Evolutionary conservation across 1,140 invertebrate species (phyloP).

Genomic region (Drosophila erecta): DNA sequence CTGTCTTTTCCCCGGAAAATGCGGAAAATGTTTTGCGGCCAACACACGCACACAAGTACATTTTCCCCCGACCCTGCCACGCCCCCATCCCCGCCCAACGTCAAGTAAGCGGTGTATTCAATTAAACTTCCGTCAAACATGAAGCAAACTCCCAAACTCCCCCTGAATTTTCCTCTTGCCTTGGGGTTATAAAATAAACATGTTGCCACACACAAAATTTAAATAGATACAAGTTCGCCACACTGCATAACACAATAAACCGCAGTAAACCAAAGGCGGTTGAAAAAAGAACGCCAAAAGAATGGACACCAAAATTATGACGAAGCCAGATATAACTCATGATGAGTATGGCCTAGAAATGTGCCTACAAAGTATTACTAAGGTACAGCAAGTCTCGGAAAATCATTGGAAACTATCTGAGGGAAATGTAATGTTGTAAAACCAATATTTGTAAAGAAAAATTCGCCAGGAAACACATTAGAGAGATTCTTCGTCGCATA

Average conservation of each 20-base stretch:
- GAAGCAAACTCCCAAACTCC: slow-evolving; percentile 52
- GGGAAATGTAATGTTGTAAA: no score
- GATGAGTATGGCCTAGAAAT: slow-evolving; percentile 2
- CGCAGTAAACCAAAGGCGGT: slow-evolving; percentile 59
- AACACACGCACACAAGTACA: slow-evolving; percentile 58
- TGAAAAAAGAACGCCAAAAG: slow-evolving; percentile 9
- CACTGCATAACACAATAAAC: slow-evolving; percentile 80
- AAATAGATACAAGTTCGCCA: slow-evolving; percentile 84
- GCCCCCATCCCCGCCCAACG: slow-evolving; percentile 1
- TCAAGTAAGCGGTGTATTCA: slow-evolving; percentile 77
- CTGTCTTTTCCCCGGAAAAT: slow-evolving; percentile 25
- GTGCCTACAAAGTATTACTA: neutral
- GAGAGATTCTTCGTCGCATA: neutral
- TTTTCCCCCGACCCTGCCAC: neutral
- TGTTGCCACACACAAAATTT: slow-evolving; percentile 84
- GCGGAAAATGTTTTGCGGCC: slow-evolving; percentile 76
- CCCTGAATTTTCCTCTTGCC: slow-evolving; percentile 37
- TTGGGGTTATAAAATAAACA: slow-evolving; percentile 84
- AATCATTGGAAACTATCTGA: no score
- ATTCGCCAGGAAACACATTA: no score
- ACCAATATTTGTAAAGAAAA: no score
- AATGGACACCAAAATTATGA: slow-evolving; percentile 15
- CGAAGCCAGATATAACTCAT: slow-evolving; percentile 15
- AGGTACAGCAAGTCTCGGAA: neutral
- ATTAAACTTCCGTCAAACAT: slow-evolving; percentile 83